Evolutionary conservation across 2,888 invertebrate species (phyloP).

Genomic region (Pristionchus exspectatus): DNA sequence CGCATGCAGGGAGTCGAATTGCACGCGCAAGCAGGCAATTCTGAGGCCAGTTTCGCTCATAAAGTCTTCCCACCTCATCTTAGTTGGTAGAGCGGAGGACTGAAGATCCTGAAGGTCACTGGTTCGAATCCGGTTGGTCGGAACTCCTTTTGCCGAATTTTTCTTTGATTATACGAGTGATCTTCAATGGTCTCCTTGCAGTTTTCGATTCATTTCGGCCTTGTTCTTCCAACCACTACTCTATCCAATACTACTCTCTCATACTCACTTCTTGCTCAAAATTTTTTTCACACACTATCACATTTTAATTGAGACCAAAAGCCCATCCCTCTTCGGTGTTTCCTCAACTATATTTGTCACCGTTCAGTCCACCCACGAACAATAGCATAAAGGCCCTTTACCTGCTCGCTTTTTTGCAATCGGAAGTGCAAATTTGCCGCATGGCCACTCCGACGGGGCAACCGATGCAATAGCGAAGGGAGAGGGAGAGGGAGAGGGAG

Average conservation of each 20-base stretch:
- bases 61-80: too few species aligned
- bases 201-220: too few species aligned
- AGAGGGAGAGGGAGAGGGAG: conserved; percentile 12
- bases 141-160: conserved; percentile 49
- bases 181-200: background rate
- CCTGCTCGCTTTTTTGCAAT: background rate
- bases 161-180: background rate
- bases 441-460: conserved; percentile 27
- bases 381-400: background rate
- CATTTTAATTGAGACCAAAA: background rate
- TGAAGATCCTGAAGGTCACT: conserved; percentile 59
- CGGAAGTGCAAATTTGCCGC: conserved; percentile 52
- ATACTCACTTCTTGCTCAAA: too few species aligned
- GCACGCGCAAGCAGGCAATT: conserved; percentile 38
- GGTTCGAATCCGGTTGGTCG: conserved; percentile 56
- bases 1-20: background rate
- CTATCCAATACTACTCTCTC: too few species aligned
- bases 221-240: too few species aligned
- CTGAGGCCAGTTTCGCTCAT: conserved; percentile 8
- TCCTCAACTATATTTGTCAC: background rate
- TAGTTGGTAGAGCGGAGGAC: conserved; percentile 69
- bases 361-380: background rate
- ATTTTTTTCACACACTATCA: conserved; percentile 43
- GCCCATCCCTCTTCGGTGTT: background rate
- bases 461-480: conserved; percentile 31